These are phyloP conservation scores for Lagodon rhomboides DNA, from an alignment of 2,797 vertebrate genomes.

Conservation along the genomic window DNA sequence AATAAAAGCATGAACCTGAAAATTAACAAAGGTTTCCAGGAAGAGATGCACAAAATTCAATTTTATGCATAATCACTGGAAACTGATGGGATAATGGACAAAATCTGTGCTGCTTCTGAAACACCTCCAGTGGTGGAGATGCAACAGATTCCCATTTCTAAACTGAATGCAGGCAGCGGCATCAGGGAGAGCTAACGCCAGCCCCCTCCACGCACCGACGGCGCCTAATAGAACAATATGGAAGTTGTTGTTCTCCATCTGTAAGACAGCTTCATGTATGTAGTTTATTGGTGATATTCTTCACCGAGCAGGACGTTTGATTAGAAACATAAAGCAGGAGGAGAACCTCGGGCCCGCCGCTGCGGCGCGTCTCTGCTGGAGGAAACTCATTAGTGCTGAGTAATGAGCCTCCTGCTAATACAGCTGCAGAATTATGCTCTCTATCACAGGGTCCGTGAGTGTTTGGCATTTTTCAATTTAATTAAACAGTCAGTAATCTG, in stretches of 20 bases:
- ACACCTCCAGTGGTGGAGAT: neutral
- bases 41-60: neutral
- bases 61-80: neutral
- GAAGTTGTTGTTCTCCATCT: slow-evolving; percentile 38
- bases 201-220: neutral
- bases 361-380: slow-evolving; percentile 56
- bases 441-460: slow-evolving; percentile 55
- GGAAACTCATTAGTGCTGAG: slow-evolving; percentile 77
- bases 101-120: neutral
- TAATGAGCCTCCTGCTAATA: slow-evolving; percentile 72
- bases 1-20: no score
- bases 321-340: slow-evolving; percentile 55
- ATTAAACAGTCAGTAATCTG: slow-evolving; percentile 75
- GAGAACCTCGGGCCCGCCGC: slow-evolving; percentile 39
- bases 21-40: no score
- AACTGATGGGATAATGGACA: neutral
- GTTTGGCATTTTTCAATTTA: slow-evolving; percentile 75
- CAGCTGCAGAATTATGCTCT: slow-evolving; percentile 60
- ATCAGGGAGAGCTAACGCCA: neutral
- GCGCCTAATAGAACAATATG: slow-evolving; percentile 19
- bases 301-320: slow-evolving; percentile 46
- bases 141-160: neutral
- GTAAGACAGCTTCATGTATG: slow-evolving; percentile 42
- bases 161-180: neutral
- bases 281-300: slow-evolving; percentile 55